Percentiles rank a stretch among this genome's conserved stretches.
These are phyloP conservation scores for Cepaea nemoralis DNA, from an alignment of 1,140 invertebrate species.

Conservation along the genomic window DNA sequence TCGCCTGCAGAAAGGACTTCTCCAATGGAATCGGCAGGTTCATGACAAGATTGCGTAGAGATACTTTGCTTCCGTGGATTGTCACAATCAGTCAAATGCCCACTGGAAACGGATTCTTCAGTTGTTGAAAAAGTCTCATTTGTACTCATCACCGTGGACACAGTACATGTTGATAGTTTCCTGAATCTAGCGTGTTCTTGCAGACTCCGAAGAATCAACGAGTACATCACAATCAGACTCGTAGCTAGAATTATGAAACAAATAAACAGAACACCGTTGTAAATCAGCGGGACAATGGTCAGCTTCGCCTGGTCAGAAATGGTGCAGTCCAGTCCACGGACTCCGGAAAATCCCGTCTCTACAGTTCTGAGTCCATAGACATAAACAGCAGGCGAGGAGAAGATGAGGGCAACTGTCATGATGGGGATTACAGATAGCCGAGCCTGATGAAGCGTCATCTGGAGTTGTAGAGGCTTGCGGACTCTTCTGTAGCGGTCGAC, in stretches of 20 bases:
- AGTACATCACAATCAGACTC: slow-evolving; percentile 29
- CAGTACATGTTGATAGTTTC: no score
- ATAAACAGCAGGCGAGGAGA: slow-evolving; percentile 35
- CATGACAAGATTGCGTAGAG: no score
- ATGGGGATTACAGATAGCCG: slow-evolving; percentile 20
- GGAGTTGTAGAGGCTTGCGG: slow-evolving; percentile 40
- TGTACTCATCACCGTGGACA: no score
- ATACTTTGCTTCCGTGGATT: no score
- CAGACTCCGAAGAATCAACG: slow-evolving; percentile 1
- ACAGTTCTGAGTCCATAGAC: slow-evolving; percentile 39
- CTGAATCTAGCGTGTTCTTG: no score
- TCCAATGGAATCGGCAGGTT: no score
- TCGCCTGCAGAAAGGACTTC: no score
- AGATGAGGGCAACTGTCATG: background rate
- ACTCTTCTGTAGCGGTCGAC: slow-evolving; percentile 42
- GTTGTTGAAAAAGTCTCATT: no score
- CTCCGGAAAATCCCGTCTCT: background rate
- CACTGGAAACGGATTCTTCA: no score
- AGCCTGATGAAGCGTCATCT: slow-evolving; percentile 1
- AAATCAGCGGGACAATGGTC: slow-evolving; percentile 38
- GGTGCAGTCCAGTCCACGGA: slow-evolving; percentile 39
- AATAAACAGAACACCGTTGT: slow-evolving; percentile 28
- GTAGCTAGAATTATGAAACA: slow-evolving; percentile 27
- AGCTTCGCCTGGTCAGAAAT: slow-evolving; percentile 16
- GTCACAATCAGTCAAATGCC: no score